Conservation (phyloP, 2,113 vertebrate genomes). For the Tragulus kanchil region DNA sequence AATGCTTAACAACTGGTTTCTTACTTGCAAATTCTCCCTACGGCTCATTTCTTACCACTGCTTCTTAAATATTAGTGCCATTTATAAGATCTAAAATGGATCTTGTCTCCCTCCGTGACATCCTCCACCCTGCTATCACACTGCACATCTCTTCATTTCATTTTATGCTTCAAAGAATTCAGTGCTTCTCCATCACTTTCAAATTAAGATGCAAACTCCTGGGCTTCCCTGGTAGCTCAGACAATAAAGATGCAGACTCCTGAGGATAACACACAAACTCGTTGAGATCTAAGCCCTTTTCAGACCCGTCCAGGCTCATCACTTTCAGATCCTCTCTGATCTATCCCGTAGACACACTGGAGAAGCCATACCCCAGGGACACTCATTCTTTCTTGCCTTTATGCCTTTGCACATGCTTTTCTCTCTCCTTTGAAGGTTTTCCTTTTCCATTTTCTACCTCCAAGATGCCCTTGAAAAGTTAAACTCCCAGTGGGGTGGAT, state of each 20-base stretch:
- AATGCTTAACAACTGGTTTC: not conserved
- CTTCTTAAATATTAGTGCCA: not conserved
- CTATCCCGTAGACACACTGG: not conserved
- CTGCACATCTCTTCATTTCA: not conserved
- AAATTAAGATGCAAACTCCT: not conserved
- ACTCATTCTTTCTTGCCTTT: not conserved
- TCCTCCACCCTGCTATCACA: not conserved
- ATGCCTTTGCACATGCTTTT: not conserved
- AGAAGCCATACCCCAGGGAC: not conserved
- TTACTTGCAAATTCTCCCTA: not conserved
- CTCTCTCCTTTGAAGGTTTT: not conserved
- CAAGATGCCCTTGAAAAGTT: not conserved
- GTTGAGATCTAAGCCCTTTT: not conserved
- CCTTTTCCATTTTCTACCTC: not conserved
- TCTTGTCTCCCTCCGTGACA: not conserved
- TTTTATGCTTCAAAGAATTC: not conserved
- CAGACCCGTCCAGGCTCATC: not conserved
- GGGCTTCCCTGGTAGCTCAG: no score
- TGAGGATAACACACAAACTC: not conserved
- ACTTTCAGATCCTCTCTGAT: not conserved
- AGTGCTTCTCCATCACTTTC: not conserved
- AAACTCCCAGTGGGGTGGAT: not conserved
- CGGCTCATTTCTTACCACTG: accelerated
- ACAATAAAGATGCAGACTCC: not conserved
- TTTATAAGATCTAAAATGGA: not conserved